Conservation (phyloP, 1,140 invertebrate genomes). For the Armadillidium nasatum region DNA sequence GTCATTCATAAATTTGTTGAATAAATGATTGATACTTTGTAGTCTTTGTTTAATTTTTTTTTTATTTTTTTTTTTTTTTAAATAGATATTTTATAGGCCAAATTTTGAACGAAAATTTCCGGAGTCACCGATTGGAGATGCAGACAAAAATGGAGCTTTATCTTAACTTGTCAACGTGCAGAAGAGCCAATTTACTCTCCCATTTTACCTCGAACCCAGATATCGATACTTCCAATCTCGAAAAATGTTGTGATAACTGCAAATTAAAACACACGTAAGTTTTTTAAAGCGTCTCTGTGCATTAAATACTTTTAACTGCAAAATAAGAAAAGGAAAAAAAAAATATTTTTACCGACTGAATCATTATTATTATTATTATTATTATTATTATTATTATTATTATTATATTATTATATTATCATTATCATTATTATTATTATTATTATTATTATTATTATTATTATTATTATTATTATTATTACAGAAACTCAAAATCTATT, state of each 20-base stretch:
- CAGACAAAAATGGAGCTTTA: conserved; percentile 56
- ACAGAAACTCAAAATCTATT: not conserved
- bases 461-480: conserved; percentile 22
- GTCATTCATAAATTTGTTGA: too few relatives aligned
- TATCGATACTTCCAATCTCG: conserved; percentile 44
- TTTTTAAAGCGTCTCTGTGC: too few relatives aligned
- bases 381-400: too few relatives aligned
- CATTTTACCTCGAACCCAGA: conserved; percentile 56
- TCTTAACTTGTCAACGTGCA: conserved; percentile 54
- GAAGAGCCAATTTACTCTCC: conserved; percentile 56
- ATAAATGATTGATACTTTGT: too few relatives aligned
- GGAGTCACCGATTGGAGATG: conserved; percentile 54
- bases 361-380: too few relatives aligned
- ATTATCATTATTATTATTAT: conserved; percentile 1
- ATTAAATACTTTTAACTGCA: too few relatives aligned
- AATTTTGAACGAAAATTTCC: conserved; percentile 48
- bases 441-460: not conserved
- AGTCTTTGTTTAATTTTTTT: too few relatives aligned
- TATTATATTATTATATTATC: too few relatives aligned
- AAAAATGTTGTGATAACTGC: conserved; percentile 72
- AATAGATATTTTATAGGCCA: conserved; percentile 47
- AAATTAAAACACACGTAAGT: conserved; percentile 52
- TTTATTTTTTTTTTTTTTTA: not conserved
- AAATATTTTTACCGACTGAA: too few relatives aligned
- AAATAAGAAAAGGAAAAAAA: too few relatives aligned